A percentile compares a stretch with the other conserved stretches of the same genome.
phyloP scores from a whole-genome alignment of 2,797 vertebrate genomes.

The Epinephelus coioides region DNA sequence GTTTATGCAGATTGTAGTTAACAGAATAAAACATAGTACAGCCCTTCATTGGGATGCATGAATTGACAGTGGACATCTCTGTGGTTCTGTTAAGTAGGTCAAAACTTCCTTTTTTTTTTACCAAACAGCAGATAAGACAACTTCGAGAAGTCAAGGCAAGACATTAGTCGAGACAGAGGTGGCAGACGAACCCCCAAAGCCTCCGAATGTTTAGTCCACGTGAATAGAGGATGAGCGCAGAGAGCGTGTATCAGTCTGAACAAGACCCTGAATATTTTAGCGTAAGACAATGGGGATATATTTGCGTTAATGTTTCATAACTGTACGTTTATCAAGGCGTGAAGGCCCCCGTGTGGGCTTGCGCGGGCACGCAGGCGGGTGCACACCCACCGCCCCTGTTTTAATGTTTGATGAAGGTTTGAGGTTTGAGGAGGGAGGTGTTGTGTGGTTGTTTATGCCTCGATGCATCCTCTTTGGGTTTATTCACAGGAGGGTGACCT shows the following conservation, averaged over 20 bases:
- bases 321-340: conserved; percentile 55
- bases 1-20: background rate
- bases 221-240: conserved; percentile 62
- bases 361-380: conserved; percentile 5
- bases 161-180: conserved; percentile 23
- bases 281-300: conserved; percentile 64
- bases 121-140: conserved; percentile 32
- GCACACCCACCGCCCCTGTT: conserved; percentile 7
- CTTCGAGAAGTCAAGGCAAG: conserved; percentile 19
- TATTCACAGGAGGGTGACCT: conserved; percentile 73
- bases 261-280: conserved; percentile 74
- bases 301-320: conserved; percentile 77
- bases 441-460: conserved; percentile 70
- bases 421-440: conserved; percentile 57
- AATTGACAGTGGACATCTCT: conserved; percentile 44
- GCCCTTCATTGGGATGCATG: conserved; percentile 11
- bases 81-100: conserved; percentile 65
- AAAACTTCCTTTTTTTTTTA: conserved; percentile 38
- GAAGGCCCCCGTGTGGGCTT: conserved; percentile 24
- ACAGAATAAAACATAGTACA: conserved; percentile 24
- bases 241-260: conserved; percentile 68
- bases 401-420: conserved; percentile 73
- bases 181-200: conserved; percentile 38
- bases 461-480: conserved; percentile 57
- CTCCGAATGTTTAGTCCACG: conserved; percentile 41